Evolutionary conservation across 2,888 invertebrate species (phyloP).

Genomic region (Metopia argyrocephala): DNA sequence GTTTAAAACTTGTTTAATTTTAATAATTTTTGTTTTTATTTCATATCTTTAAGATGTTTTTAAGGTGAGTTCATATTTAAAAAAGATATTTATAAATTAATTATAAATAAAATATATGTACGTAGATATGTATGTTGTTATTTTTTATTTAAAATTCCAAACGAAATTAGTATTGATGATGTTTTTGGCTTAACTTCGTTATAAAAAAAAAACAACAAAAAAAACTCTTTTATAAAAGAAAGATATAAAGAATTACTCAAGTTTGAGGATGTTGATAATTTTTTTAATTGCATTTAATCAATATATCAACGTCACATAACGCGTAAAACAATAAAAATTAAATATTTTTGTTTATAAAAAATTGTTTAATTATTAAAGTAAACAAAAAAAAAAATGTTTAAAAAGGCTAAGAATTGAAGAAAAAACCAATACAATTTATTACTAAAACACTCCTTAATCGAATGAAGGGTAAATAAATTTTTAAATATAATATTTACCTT

Average conservation of each 20-base stretch:
- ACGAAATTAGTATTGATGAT: conserved; percentile 37
- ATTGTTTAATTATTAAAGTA: neutral
- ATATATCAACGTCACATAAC: conserved; percentile 35
- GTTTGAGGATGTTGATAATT: neutral
- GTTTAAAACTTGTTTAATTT: conserved; percentile 44
- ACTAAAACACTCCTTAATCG: conserved; percentile 31
- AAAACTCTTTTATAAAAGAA: neutral
- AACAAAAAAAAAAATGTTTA: too few relatives aligned
- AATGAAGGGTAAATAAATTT: conserved; percentile 22
- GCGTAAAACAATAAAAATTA: neutral
- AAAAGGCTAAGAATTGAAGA: neutral
- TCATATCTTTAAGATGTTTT: conserved; percentile 42
- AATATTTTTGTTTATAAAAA: neutral
- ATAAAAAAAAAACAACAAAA: conserved; percentile 2
- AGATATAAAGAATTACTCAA: neutral
- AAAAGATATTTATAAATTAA: conserved; percentile 19
- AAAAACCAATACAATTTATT: neutral
- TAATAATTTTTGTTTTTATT: neutral
- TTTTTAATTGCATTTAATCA: conserved; percentile 5
- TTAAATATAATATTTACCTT: too few relatives aligned
- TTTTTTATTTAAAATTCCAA: conserved; percentile 37
- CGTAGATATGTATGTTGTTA: neutral
- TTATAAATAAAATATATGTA: conserved; percentile 6
- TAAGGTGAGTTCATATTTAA: conserved; percentile 55
- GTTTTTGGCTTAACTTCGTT: conserved; percentile 26